Evolutionary conservation across 2,888 invertebrate genomes (phyloP).

Genomic region (Orthonychiurus folsomi): DNA sequence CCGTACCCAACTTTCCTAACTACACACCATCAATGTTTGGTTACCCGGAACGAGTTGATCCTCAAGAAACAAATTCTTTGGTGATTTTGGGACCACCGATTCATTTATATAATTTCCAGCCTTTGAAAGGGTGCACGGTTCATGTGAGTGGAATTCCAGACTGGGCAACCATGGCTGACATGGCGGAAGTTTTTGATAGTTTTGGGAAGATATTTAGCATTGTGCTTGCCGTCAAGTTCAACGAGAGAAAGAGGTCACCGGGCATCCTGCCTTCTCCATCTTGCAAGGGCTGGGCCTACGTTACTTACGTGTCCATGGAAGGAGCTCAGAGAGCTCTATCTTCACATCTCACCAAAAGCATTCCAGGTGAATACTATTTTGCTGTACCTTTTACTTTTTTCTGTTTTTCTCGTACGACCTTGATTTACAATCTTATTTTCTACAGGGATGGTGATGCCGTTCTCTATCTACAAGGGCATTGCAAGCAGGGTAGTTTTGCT

Average conservation of each 20-base stretch:
- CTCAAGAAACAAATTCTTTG: conserved; percentile 23
- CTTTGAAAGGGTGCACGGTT: conserved; percentile 32
- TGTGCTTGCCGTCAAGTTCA: conserved; percentile 28
- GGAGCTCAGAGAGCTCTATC: conserved; percentile 35
- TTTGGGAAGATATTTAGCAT: conserved; percentile 30
- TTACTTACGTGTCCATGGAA: conserved; percentile 32
- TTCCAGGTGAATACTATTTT: conserved; percentile 26
- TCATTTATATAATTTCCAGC: conserved; percentile 29
- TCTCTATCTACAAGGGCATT: conserved; percentile 37
- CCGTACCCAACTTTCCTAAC: conserved; percentile 36
- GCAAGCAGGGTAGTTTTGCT: conserved; percentile 34
- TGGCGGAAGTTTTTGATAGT: conserved; percentile 9
- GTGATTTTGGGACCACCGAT: conserved; percentile 36
- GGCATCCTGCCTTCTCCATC: conserved; percentile 5
- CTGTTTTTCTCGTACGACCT: neutral
- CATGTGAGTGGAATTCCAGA: conserved; percentile 31
- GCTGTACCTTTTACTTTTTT: neutral
- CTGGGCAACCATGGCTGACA: conserved; percentile 35
- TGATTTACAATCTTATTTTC: too few relatives aligned
- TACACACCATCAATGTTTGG: conserved; percentile 28
- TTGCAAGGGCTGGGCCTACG: conserved; percentile 35
- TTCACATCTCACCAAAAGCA: conserved; percentile 28
- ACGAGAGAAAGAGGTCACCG: neutral
- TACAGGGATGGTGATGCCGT: conserved; percentile 27
- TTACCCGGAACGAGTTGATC: conserved; percentile 30